Conservation (phyloP, 2,113 vertebrate species). For the Leucoraja erinaceus region DNA sequence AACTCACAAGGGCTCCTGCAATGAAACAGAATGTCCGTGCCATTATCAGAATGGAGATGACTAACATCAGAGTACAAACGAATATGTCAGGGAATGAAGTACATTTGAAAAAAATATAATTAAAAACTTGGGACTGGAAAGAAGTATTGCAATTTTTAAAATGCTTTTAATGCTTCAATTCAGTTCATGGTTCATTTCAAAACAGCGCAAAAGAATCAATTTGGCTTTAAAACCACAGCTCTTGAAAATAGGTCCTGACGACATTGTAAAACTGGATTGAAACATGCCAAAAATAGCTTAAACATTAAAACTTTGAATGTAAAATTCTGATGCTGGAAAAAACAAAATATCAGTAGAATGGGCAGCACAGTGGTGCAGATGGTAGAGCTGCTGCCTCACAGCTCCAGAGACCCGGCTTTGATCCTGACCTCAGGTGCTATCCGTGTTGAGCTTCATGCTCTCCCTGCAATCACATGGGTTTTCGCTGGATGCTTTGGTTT, state of each 20-base stretch:
- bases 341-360: background rate
- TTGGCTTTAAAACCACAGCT: background rate
- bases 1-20: background rate
- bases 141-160: background rate
- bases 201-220: background rate
- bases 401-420: too few relatives aligned
- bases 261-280: background rate
- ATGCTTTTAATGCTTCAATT: background rate
- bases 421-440: too few relatives aligned
- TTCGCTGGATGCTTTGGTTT: too few relatives aligned
- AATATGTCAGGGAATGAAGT: background rate
- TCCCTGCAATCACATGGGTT: too few relatives aligned
- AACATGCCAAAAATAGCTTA: background rate
- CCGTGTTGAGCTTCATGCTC: too few relatives aligned
- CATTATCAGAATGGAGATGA: background rate
- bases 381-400: too few relatives aligned
- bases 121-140: background rate
- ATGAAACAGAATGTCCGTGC: background rate
- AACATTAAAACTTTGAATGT: background rate
- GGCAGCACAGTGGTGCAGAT: too few relatives aligned
- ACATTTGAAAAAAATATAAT: background rate
- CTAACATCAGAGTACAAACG: too few relatives aligned
- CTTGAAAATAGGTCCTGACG: too few relatives aligned
- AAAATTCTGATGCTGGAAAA: background rate
- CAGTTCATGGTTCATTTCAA: background rate